Conservation (phyloP, 2,797 vertebrate genomes). For the Picus viridis region DNA sequence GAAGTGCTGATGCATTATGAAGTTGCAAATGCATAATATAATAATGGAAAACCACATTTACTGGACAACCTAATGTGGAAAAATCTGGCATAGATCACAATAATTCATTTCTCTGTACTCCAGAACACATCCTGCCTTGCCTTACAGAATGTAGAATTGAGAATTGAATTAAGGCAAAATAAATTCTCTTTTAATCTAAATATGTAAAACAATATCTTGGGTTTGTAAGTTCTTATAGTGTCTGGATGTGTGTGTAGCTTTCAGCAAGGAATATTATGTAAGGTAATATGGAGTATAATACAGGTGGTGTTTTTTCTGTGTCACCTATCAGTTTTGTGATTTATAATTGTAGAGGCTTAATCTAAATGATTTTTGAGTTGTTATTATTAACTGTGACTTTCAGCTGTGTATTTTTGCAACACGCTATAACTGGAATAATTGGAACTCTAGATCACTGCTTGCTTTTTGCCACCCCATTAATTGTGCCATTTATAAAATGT, state of each 20-base stretch:
- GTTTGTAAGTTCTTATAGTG: not conserved
- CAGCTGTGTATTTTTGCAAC: not conserved
- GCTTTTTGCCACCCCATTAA: conserved; percentile 14
- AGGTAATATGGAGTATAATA: not conserved
- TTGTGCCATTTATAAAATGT: conserved; percentile 30
- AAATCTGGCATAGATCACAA: not conserved
- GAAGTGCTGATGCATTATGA: not conserved
- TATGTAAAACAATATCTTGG: not conserved
- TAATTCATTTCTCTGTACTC: not conserved
- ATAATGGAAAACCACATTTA: not conserved
- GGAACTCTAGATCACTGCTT: not conserved
- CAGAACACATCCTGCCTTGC: not conserved
- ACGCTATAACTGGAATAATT: not conserved
- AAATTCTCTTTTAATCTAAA: not conserved
- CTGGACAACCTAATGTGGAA: not conserved
- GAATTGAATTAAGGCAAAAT: not conserved
- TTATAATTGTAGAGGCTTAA: not conserved
- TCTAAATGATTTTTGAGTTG: not conserved
- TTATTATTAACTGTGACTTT: conserved; percentile 2
- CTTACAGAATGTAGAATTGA: not conserved
- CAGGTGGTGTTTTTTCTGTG: not conserved
- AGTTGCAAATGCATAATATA: not conserved
- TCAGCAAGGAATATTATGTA: not conserved
- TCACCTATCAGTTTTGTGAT: not conserved
- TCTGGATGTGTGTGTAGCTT: not conserved